Conservation (phyloP, 1,140 invertebrate genomes). For the Panonychus citri region DNA sequence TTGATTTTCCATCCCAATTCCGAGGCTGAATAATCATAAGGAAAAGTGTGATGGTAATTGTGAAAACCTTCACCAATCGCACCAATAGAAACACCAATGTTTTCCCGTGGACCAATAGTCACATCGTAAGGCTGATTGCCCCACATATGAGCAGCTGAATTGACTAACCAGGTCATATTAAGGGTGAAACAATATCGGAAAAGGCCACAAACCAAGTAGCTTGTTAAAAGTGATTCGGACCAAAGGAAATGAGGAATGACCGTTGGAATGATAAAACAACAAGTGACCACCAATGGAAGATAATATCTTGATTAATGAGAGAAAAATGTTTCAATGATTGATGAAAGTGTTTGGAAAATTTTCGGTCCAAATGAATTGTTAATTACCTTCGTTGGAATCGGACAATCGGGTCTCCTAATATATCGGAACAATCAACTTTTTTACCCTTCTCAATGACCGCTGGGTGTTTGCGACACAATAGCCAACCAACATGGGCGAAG, state of each 20-base stretch:
- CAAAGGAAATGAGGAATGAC: slow-evolving; percentile 53
- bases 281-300: not conserved
- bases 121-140: slow-evolving; percentile 24
- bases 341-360: not conserved
- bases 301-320: not conserved
- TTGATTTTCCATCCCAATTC: slow-evolving; percentile 45
- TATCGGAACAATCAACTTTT: slow-evolving; percentile 55
- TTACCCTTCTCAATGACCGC: slow-evolving; percentile 65
- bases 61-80: slow-evolving; percentile 30
- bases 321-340: not conserved
- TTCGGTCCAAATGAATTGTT: no score
- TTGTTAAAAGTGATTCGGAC: slow-evolving; percentile 48
- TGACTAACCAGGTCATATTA: slow-evolving; percentile 79
- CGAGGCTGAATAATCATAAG: slow-evolving; percentile 72
- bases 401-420: slow-evolving; percentile 54
- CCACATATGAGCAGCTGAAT: slow-evolving; percentile 31
- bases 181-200: slow-evolving; percentile 61
- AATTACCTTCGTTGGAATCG: slow-evolving; percentile 42
- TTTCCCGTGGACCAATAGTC: slow-evolving; percentile 28
- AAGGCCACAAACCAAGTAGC: slow-evolving; percentile 56
- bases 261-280: slow-evolving; percentile 57
- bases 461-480: slow-evolving; percentile 36
- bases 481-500: slow-evolving; percentile 84
- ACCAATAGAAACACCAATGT: slow-evolving; percentile 24
- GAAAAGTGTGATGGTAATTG: slow-evolving; percentile 88